A percentile compares a stretch with the other conserved stretches of the same genome.
Evolutionary conservation across 2,797 vertebrate species (phyloP).

Genomic region (Microtus obscurus): DNA sequence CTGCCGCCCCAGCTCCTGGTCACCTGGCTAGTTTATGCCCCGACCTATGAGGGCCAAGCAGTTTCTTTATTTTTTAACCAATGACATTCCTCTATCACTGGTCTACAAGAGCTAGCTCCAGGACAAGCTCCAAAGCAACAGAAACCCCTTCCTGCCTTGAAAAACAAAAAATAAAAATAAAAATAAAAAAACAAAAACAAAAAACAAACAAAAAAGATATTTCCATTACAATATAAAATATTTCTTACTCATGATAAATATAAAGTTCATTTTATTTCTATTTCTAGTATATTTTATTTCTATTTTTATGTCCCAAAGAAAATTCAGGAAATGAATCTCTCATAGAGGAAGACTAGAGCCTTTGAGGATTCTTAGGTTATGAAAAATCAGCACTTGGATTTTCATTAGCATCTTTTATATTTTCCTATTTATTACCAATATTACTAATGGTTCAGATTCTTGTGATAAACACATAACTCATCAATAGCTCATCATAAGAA

Average conservation of each 20-base stretch:
- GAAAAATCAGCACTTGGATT: neutral
- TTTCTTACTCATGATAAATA: neutral
- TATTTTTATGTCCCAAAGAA: neutral
- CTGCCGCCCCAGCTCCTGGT: too few species aligned
- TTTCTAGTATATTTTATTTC: neutral
- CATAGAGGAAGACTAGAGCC: fast-evolving
- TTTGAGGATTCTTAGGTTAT: neutral
- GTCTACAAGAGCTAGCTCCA: too few species aligned
- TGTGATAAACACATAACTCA: neutral
- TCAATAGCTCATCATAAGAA: neutral
- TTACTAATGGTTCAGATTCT: neutral
- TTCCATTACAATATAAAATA: conserved; percentile 6
- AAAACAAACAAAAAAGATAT: neutral
- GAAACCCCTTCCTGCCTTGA: too few species aligned
- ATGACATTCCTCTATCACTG: too few species aligned
- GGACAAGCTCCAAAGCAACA: too few species aligned
- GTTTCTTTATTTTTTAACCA: too few species aligned
- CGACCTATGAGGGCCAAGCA: too few species aligned
- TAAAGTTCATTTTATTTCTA: neutral
- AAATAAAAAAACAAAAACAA: too few species aligned
- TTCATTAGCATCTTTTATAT: neutral
- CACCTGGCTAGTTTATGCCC: too few species aligned
- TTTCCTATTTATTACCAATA: neutral
- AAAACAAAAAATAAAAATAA: too few species aligned
- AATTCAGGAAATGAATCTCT: neutral